Conservation (phyloP, 2,113 vertebrate genomes). For the Rhinolophus ferrumequinum region DNA sequence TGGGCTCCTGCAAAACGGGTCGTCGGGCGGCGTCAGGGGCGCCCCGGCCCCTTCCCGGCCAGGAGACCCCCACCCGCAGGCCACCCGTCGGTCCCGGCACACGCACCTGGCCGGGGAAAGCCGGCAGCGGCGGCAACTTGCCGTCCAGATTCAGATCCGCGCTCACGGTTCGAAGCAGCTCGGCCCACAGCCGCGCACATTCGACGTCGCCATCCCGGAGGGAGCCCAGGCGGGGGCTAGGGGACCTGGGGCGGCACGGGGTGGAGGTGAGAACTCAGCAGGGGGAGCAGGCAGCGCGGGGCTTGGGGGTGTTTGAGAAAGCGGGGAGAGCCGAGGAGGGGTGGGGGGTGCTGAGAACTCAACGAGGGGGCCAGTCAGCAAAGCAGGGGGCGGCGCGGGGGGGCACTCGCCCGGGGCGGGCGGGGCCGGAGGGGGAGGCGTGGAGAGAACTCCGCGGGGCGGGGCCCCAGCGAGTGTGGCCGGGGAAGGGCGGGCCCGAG, state of each 20-base stretch:
- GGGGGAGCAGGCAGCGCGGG: no score
- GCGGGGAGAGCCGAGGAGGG: not conserved
- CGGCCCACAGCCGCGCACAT: constrained; percentile 30
- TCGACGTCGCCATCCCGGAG: not conserved
- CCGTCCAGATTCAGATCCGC: not conserved
- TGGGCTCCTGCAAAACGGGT: constrained; percentile 16
- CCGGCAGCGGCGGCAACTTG: constrained; percentile 47
- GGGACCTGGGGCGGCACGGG: not conserved
- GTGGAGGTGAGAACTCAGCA: not conserved
- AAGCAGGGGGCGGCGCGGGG: no score
- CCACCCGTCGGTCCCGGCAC: rapidly evolving
- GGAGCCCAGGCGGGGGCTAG: not conserved
- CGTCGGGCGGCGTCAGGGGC: not conserved
- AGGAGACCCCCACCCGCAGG: not conserved
- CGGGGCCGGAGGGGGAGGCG: not conserved
- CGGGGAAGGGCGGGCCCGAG: no score
- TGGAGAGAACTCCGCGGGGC: rapidly evolving
- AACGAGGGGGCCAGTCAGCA: no score
- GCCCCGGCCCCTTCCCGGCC: not conserved
- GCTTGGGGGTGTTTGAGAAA: no score
- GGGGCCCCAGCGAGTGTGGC: no score
- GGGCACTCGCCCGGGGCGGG: not conserved
- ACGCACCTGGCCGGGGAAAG: constrained; percentile 47
- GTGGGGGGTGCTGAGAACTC: not conserved
- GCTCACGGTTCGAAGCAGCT: constrained; percentile 35